phyloP scores from a whole-genome alignment of 2,888 invertebrate genomes.

The Aspidapion aeneum region DNA sequence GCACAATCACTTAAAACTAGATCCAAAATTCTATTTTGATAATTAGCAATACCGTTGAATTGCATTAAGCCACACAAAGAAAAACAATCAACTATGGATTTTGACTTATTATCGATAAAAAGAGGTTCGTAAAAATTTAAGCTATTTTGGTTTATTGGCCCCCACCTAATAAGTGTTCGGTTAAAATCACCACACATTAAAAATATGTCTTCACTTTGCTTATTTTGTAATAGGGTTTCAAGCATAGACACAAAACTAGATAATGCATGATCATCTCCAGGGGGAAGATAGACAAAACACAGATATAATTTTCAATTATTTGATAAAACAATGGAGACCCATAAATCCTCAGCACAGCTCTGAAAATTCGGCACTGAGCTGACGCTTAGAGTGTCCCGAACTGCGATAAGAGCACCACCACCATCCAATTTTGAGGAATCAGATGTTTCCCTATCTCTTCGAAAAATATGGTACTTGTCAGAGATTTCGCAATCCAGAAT shows the following conservation, averaged over 20 bases:
- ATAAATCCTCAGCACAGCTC: not conserved
- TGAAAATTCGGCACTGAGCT: not conserved
- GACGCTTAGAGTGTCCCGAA: not conserved
- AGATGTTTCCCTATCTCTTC: not conserved
- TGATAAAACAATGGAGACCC: not conserved
- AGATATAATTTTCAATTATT: constrained; percentile 1
- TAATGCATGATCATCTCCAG: not conserved
- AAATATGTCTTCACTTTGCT: not conserved
- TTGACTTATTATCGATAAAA: not conserved
- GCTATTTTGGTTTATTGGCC: not conserved
- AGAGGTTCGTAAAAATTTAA: not conserved
- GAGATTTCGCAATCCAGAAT: constrained; percentile 4
- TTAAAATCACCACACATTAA: constrained; percentile 4
- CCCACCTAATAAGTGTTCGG: not conserved
- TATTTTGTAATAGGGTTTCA: not conserved
- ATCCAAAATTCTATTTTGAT: not conserved
- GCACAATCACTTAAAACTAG: not conserved
- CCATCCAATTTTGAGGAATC: not conserved
- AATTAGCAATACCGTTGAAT: not conserved
- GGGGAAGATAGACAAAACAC: not conserved
- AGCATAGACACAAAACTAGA: constrained; percentile 3
- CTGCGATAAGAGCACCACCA: not conserved
- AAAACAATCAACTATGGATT: not conserved
- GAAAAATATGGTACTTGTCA: not conserved
- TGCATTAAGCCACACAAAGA: not conserved